A percentile compares a stretch with the other conserved stretches of the same genome.
phyloP scores from a whole-genome alignment of 92 coral and sea anemone genomes.

The Blastomussa wellsi region DNA sequence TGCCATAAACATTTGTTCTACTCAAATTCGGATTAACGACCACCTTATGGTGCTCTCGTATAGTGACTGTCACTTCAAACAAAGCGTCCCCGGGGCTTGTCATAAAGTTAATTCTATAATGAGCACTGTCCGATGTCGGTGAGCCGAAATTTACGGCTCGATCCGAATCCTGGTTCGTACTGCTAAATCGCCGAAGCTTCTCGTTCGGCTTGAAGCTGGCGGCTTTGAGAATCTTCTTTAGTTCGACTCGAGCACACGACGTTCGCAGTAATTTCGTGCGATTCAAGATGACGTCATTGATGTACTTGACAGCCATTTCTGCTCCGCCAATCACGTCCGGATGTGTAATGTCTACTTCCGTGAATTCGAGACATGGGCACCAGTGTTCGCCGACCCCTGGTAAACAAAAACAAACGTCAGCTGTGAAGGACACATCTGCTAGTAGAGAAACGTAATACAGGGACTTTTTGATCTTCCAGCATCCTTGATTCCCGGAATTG shows the following conservation, averaged over 20 bases:
- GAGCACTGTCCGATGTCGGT: slow-evolving; percentile 63
- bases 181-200: slow-evolving; percentile 64
- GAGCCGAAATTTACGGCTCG: slow-evolving; percentile 58
- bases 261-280: slow-evolving; percentile 42
- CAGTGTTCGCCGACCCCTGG: slow-evolving; percentile 90
- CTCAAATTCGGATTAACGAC: slow-evolving; percentile 80
- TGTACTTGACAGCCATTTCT: slow-evolving; percentile 56
- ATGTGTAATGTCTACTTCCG: slow-evolving; percentile 46
- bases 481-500: neutral
- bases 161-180: slow-evolving; percentile 81
- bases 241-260: slow-evolving; percentile 51
- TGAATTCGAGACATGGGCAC: slow-evolving; percentile 92
- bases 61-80: slow-evolving; percentile 78
- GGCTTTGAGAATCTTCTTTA: slow-evolving; percentile 61
- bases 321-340: slow-evolving; percentile 50
- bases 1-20: slow-evolving; percentile 79
- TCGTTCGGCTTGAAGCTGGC: slow-evolving; percentile 62
- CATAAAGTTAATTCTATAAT: slow-evolving; percentile 72
- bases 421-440: too few species aligned
- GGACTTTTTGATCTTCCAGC: neutral
- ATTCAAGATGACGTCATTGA: slow-evolving; percentile 55
- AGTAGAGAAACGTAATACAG: too few species aligned
- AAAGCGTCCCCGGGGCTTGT: slow-evolving; percentile 76
- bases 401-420: neutral
- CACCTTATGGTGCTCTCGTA: slow-evolving; percentile 29